Evolutionary conservation across 2,888 invertebrate species (phyloP), one percentile per base, ranked within the genome.

Genomic region (Netelia fuscicornis): DNA sequence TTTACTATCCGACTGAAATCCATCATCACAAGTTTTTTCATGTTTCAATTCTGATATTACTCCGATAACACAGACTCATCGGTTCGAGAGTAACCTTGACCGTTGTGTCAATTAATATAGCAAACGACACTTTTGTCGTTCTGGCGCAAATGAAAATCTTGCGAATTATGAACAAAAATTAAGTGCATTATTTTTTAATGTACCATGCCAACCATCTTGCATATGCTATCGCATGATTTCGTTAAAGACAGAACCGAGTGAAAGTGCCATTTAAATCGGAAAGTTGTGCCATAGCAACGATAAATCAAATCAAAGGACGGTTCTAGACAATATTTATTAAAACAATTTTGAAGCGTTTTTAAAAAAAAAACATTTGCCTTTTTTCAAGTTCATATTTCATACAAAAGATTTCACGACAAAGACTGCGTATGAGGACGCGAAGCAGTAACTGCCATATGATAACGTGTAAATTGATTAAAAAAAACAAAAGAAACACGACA

Each of bases 251-350:
- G 23, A 54, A 58, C 44, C n/a, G 1, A 9, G 20, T 23, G 17
- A 42, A 58, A 64, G 25, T 62, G 68, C 62, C 77, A 44, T 52
- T 70, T 8, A n/a, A 70, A 52, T 78, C 78, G 89, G 86, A 81
- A 74, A 88, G 83, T 72, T 89, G 91, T 91, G 91, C 91, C 91
- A 91, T 91, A 90, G 88, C 87, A 89, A 89, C 85, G 86, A 91
- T 88, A 81, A 89, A 89, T 87, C 89, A 90, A 89, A 83, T 86
- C 76, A 81, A 84, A 87, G 83, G 84, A 89, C 88, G 86, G 81
- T 89, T 89, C 86, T 88, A 86, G 86, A 89, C 89, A 89, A 90
- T 88, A 85, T 77, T 85, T 65, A 81, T 23, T n/a, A 8, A 62
- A 1, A 11, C 11, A 17, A 25, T 64, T 75, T 64, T n/a, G n/a